Evolutionary conservation across 2,113 vertebrate genomes (phyloP).

Genomic region (Ptilorrhoa leucosticta): DNA sequence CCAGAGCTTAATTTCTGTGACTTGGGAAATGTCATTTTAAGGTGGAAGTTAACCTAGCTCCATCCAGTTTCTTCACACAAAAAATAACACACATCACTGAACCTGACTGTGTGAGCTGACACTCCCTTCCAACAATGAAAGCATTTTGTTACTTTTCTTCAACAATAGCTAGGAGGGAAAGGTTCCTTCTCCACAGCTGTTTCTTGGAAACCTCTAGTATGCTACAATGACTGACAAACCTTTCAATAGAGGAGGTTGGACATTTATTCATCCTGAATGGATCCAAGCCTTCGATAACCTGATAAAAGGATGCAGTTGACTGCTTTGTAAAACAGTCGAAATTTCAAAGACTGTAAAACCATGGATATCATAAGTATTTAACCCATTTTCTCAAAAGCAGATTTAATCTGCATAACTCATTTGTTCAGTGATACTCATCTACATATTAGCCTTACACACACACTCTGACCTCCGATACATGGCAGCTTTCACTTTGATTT

Average conservation of each 20-base stretch:
- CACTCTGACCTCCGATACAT: neutral
- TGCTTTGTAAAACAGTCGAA: conserved; percentile 8
- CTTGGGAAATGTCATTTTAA: conserved; percentile 2
- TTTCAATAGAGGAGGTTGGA: neutral
- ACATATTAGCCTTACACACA: neutral
- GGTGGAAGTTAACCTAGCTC: neutral
- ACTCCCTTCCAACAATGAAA: neutral
- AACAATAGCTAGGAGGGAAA: neutral
- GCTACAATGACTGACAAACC: neutral
- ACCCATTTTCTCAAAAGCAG: neutral
- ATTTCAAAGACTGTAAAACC: conserved; percentile 14
- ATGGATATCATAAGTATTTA: neutral
- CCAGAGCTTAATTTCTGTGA: neutral
- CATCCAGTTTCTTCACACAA: neutral
- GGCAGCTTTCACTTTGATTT: neutral
- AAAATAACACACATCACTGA: neutral
- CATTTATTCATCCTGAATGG: neutral
- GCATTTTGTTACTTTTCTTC: neutral
- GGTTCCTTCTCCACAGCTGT: neutral
- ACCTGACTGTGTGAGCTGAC: neutral
- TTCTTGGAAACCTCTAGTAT: neutral
- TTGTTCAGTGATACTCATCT: neutral
- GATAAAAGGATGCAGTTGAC: conserved; percentile 21
- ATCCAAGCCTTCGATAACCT: neutral
- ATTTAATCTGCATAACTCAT: conserved; percentile 4